Evolutionary conservation across 1,140 invertebrate genomes (phyloP).

Genomic region (Helicorthomorpha holstii): DNA sequence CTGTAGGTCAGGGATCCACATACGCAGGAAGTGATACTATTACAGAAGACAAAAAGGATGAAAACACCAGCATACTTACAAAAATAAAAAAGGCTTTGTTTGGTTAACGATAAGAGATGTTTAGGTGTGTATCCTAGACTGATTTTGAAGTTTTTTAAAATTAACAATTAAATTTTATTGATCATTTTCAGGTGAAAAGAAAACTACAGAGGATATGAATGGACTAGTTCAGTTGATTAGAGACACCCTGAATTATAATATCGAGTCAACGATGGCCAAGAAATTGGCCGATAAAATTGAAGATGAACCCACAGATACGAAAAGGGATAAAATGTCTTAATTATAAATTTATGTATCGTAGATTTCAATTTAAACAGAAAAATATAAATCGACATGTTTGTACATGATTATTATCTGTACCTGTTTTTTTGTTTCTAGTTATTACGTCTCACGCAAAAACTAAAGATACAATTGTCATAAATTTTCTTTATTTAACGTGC

Average conservation of each 20-base stretch:
- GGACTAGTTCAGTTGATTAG: neutral
- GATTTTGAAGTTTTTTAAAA: too few relatives aligned
- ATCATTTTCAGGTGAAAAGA: conserved; percentile 6
- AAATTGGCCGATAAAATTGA: conserved; percentile 7
- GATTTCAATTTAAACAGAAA: too few relatives aligned
- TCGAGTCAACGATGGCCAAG: neutral
- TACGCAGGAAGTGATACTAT: conserved; percentile 27
- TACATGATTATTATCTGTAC: too few relatives aligned
- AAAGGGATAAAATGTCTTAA: conserved; percentile 6
- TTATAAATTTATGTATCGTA: too few relatives aligned
- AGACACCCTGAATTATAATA: neutral
- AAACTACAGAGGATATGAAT: conserved; percentile 2
- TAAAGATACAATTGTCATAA: too few relatives aligned
- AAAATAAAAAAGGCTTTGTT: conserved; percentile 47
- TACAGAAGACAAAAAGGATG: conserved; percentile 23
- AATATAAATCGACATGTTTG: too few relatives aligned
- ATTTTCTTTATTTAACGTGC: too few relatives aligned
- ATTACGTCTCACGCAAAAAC: too few relatives aligned
- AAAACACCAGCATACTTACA: conserved; percentile 31
- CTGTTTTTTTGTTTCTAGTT: too few relatives aligned
- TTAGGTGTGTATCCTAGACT: too few relatives aligned
- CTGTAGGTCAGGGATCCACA: neutral
- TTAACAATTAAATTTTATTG: too few relatives aligned
- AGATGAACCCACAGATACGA: conserved; percentile 7
- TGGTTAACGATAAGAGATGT: conserved; percentile 27